A percentile compares a stretch with the other conserved stretches of the same genome.
These are phyloP conservation scores for Leucoraja erinaceus DNA, from an alignment of 2,113 vertebrate species.

Conservation along the genomic window DNA sequence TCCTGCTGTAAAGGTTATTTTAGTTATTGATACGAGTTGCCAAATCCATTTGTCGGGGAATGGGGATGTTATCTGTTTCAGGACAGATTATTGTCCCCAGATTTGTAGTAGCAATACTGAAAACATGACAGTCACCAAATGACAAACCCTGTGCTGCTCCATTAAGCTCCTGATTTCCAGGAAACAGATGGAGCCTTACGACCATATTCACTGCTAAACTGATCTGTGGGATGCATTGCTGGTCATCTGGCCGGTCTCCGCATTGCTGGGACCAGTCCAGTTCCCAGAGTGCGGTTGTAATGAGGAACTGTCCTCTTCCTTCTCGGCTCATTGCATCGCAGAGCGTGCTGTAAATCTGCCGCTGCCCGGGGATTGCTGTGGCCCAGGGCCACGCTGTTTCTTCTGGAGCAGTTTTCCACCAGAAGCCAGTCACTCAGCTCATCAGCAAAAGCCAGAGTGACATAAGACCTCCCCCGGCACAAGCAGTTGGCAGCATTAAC, in stretches of 20 bases:
- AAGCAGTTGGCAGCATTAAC: too few species aligned
- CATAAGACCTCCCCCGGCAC: too few species aligned
- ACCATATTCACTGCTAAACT: neutral
- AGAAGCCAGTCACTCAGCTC: too few species aligned
- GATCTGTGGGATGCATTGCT: neutral
- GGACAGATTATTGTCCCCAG: neutral
- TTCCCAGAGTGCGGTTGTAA: neutral
- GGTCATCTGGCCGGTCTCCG: neutral
- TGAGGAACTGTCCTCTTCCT: neutral
- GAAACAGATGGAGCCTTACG: neutral
- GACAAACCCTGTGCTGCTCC: neutral
- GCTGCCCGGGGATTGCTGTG: too few species aligned
- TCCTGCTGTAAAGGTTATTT: neutral
- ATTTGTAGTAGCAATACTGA: neutral
- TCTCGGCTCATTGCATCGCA: neutral
- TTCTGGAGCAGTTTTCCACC: too few species aligned
- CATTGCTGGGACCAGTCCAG: neutral
- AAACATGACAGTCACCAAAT: neutral
- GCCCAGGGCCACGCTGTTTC: too few species aligned
- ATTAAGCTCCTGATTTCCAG: neutral
- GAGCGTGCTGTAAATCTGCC: too few species aligned
- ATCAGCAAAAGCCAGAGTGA: too few species aligned
- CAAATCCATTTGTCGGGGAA: neutral
- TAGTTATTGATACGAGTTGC: neutral
- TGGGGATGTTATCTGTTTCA: neutral